Evolutionary conservation across 2,113 vertebrate species (phyloP).

Genomic region (Gallinago paraguaiae): DNA sequence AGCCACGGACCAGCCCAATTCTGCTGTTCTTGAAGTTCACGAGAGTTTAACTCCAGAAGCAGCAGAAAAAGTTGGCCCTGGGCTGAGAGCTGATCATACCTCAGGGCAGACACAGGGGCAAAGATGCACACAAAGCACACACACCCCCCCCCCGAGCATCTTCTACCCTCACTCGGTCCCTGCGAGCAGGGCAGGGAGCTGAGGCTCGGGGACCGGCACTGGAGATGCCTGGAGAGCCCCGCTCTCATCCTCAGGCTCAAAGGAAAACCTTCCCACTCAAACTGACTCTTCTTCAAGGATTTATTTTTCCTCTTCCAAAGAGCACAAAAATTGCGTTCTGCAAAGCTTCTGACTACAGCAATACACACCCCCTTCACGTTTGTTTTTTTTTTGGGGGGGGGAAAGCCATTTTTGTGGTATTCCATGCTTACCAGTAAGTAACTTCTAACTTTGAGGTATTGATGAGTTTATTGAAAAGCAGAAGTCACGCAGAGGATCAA

Average conservation of each 20-base stretch:
- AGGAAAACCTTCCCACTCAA: not conserved
- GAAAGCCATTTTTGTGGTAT: not conserved
- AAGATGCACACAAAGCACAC: not conserved
- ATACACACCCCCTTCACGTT: not conserved
- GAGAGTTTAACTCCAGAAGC: not conserved
- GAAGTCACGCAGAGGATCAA: not conserved
- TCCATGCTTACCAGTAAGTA: not conserved
- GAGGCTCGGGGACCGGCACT: not conserved
- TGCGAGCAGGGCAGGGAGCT: not conserved
- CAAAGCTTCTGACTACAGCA: not conserved
- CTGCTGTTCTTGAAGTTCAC: not conserved
- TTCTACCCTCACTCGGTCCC: not conserved
- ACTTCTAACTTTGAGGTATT: not conserved
- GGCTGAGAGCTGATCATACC: not conserved
- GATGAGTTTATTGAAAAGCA: not conserved
- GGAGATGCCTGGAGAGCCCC: not conserved
- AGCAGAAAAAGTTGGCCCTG: not conserved
- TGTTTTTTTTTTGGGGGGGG: accelerated
- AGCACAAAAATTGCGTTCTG: not conserved
- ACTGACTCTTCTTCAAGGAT: not conserved
- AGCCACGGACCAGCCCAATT: not conserved
- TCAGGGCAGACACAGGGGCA: not conserved
- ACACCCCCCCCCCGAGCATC: not conserved
- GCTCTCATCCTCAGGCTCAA: not conserved
- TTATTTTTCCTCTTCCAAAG: not conserved